A percentile compares a stretch with the other conserved stretches of the same genome.
Evolutionary conservation across 2,797 vertebrate genomes (phyloP).

Genomic region (Protonibea diacanthus): DNA sequence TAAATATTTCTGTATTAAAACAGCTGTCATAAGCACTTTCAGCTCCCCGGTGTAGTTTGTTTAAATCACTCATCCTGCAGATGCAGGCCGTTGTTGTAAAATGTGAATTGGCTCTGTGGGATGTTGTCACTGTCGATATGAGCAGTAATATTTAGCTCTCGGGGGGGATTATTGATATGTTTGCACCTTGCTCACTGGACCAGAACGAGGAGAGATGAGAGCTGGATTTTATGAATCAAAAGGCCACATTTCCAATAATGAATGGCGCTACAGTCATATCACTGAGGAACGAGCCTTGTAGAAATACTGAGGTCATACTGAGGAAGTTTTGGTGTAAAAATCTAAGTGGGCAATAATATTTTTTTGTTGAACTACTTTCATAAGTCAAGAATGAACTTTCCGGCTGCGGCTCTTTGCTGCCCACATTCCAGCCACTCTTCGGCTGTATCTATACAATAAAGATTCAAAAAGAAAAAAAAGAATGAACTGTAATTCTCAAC

Average conservation of each 20-base stretch:
- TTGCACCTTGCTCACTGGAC: constrained; percentile 65
- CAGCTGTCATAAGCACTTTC: constrained; percentile 23
- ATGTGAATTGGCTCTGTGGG: background rate
- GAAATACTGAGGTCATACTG: background rate
- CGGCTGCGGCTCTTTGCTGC: no score
- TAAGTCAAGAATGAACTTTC: no score
- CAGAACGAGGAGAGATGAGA: constrained; percentile 43
- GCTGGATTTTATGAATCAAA: constrained; percentile 65
- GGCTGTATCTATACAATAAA: no score
- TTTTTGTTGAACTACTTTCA: no score
- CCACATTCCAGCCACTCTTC: no score
- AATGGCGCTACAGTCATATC: background rate
- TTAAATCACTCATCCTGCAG: constrained; percentile 25
- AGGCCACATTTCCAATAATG: constrained; percentile 42
- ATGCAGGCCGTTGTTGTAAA: constrained; percentile 18
- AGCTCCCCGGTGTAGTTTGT: background rate
- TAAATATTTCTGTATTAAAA: constrained; percentile 63
- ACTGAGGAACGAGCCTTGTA: background rate
- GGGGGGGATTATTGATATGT: constrained; percentile 67
- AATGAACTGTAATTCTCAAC: no score
- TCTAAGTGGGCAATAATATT: no score
- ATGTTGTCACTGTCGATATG: constrained; percentile 3
- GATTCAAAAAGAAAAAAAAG: no score
- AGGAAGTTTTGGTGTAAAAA: no score
- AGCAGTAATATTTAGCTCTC: constrained; percentile 6